phyloP scores from a whole-genome alignment of 2,113 vertebrate genomes.

The Marmota flaviventris region DNA sequence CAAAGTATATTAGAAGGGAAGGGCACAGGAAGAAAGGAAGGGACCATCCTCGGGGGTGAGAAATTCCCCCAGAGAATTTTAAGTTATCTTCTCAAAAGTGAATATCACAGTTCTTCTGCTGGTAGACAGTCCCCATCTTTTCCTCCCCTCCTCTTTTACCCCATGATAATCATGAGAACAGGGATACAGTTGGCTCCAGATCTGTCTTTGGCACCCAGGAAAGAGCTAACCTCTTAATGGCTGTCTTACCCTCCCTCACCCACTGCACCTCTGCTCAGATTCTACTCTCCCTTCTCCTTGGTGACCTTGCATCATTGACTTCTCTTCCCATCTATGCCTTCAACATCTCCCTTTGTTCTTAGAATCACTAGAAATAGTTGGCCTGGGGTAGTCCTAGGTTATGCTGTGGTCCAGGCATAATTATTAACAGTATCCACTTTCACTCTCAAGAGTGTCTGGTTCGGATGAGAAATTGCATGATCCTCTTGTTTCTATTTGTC shows the following conservation, averaged over 20 bases:
- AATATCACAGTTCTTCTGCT: background rate
- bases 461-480: constrained; percentile 32
- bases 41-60: no score
- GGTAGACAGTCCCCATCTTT: no score
- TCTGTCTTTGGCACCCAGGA: background rate
- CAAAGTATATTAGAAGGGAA: no score
- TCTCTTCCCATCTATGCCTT: background rate
- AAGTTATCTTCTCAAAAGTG: background rate
- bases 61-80: background rate
- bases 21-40: no score
- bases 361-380: background rate
- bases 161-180: background rate
- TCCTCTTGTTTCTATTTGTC: constrained; percentile 57
- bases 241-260: background rate
- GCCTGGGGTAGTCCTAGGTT: constrained; percentile 1
- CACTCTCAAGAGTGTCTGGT: constrained; percentile 12
- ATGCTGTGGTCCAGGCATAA: background rate
- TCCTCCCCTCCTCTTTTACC: background rate
- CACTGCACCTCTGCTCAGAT: background rate
- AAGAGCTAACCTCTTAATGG: background rate
- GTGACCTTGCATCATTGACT: background rate
- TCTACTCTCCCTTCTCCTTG: background rate
- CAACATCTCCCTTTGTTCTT: background rate
- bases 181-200: background rate
- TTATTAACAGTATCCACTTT: constrained; percentile 52